Evolutionary conservation across 1,140 invertebrate genomes (phyloP), one percentile per base, ranked within the genome.

Genomic region (Oedothorax gibbosus): DNA sequence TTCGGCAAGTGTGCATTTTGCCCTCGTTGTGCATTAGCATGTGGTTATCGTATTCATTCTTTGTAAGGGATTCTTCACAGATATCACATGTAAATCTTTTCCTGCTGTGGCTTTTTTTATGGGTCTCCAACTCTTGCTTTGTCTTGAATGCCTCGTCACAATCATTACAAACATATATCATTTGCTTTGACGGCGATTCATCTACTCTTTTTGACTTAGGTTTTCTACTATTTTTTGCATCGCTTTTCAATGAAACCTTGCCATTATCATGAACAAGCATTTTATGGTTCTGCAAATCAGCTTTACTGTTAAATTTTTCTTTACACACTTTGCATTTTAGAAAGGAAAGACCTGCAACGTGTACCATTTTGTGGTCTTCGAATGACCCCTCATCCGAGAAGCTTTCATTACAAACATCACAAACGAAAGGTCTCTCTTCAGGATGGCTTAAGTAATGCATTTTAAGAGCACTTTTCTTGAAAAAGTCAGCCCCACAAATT

Each of bases 361-460:
- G 83, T 14, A 18, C 9, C 9, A 71, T 12, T 49, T 66, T 69
- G 20, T 85, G 83, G 8, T 14, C n/a, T 10, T 18, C 18, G 10
- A 85, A 54, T 14, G 65, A 56, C 21, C 21, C 20, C 64, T 85
- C 64, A 18, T n/a, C n/a, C 4, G 65, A 51, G 56, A 78, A 78
- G 18, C 65, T 85, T 51, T 85, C 83, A 69, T 78, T 78, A 9
- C 83, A 85, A 21, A 85, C 56, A 53, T 77, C 54, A 54, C 83
- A 85, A 0, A 85, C 83, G 64, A 21, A 78, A 15, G 83, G 83
- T 54, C 83, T 51, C 35, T 85, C 83, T 5, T 85, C 21, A n/a
- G 83, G 83, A 53, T 85, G 83, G 7, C 54, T 69, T 12, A 85
- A 53, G 18, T 85, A 85, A 62, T 85, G 83, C 65, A 85, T 60